Evolutionary conservation across 2,888 invertebrate species (phyloP).

Genomic region (Spilosoma lubricipeda): DNA sequence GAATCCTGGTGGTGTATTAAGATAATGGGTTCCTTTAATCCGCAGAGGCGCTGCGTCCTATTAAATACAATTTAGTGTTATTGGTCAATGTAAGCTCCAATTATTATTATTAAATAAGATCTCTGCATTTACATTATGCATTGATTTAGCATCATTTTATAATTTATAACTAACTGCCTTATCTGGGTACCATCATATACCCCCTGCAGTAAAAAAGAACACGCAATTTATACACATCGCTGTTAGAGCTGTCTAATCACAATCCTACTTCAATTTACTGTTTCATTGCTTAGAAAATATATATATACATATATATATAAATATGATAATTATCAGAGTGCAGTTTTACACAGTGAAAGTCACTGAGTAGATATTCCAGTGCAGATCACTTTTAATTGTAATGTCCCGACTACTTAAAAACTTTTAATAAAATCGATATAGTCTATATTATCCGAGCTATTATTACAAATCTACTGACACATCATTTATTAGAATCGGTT

Average conservation of each 20-base stretch:
- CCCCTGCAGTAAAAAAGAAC: background rate
- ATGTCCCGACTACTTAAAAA: too few species aligned
- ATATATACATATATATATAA: too few species aligned
- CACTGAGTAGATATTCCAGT: too few species aligned
- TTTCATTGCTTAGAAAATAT: too few species aligned
- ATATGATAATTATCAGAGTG: too few species aligned
- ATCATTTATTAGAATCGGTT: too few species aligned
- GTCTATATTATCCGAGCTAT: too few species aligned
- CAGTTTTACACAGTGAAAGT: too few species aligned
- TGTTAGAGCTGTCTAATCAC: background rate
- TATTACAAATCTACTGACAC: too few species aligned
- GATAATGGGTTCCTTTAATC: conserved; percentile 85
- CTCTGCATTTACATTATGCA: background rate
- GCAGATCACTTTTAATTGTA: too few species aligned
- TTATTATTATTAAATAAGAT: background rate
- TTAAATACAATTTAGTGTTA: background rate
- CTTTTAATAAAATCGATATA: too few species aligned
- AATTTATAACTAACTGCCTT: background rate
- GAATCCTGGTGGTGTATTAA: conserved; percentile 85
- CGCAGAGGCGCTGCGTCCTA: conserved; percentile 87
- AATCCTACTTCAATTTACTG: too few species aligned
- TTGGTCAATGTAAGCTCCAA: background rate
- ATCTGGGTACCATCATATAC: background rate
- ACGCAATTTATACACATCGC: background rate
- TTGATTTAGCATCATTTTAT: background rate